Evolutionary conservation across 2,888 invertebrate species (phyloP), one percentile per base, ranked within the genome.

Genomic region (Zygothrica quintamaculata): DNA sequence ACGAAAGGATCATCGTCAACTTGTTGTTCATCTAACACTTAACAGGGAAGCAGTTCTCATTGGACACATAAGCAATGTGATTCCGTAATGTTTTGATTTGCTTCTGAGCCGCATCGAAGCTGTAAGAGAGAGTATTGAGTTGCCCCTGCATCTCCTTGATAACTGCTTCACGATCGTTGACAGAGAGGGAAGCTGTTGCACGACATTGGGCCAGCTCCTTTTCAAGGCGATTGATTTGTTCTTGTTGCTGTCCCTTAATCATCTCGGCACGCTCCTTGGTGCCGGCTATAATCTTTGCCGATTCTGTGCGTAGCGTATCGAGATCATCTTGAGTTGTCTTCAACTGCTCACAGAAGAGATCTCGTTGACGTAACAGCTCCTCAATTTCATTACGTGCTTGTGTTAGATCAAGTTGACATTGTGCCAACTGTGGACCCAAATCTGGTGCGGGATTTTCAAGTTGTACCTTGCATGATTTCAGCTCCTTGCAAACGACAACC

Each of bases 61-160:
- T 90, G 59, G 90, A 90, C 55, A 91, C 85, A 33, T 88, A 89
- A 9, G 88, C 87, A 31, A 91, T 89, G 57, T 91, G 91, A 55
- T 90, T 89, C 60, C 90, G 90, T 0, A 91, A 66, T 0, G 89
- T 89, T 68, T 90, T 90, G 53, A 91, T 91, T 81, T 91, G 91
- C 34, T 89, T 89, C 64, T 91, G 90, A 13, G 90, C 90, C 0
- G 89, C 88, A 73, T 90, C 90, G 59, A 91, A 91, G 56, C 90
- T 90, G 50, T 88, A 88, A 1, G 90, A 90, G 8, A 91, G 77
- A 0, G 88, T 88, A 47, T 89, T 89, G 12, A 91, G 73, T 60
- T 91, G 90, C 1, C 87, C 87, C 65, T 90, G 90, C 90, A 91
- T 90, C 57, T 90, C 88, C 1, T 88, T 88, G 22, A 91, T 91